Evolutionary conservation across 2,113 vertebrate genomes (phyloP).

Genomic region (Hippolais icterina): DNA sequence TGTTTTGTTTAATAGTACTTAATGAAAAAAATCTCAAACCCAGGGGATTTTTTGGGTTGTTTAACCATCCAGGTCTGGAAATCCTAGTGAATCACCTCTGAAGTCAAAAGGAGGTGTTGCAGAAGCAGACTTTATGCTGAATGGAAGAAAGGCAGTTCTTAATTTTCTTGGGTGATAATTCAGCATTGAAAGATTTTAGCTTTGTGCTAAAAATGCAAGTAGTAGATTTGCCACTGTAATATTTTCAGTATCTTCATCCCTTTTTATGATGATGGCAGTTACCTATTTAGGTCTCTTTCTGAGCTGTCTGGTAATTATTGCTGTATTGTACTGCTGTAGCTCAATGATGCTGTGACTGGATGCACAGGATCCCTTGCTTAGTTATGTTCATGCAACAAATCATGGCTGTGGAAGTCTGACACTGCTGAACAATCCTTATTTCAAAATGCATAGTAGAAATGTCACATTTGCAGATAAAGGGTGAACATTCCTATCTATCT

Average conservation of each 20-base stretch:
- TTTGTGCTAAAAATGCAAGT: not conserved
- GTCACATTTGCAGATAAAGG: slow-evolving; percentile 17
- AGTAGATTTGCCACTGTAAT: not conserved
- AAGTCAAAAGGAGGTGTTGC: not conserved
- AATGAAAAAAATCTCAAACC: not conserved
- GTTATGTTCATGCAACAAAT: not conserved
- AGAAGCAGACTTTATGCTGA: not conserved
- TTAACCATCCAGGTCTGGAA: not conserved
- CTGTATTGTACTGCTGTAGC: not conserved
- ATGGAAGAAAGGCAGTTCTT: not conserved
- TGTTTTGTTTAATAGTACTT: slow-evolving; percentile 3
- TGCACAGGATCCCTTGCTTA: not conserved
- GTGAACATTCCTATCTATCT: not conserved
- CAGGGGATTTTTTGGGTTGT: not conserved
- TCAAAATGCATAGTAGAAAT: not conserved
- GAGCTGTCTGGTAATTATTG: not conserved
- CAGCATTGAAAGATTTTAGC: not conserved
- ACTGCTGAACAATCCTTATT: not conserved
- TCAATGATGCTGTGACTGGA: not conserved
- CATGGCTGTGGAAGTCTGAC: not conserved
- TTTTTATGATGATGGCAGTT: not conserved
- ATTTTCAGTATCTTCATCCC: not conserved
- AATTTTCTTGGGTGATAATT: not conserved
- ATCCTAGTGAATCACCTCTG: not conserved
- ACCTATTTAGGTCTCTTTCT: not conserved